phyloP scores from a whole-genome alignment of 2,888 invertebrate species.

The Apodemia duryi region DNA sequence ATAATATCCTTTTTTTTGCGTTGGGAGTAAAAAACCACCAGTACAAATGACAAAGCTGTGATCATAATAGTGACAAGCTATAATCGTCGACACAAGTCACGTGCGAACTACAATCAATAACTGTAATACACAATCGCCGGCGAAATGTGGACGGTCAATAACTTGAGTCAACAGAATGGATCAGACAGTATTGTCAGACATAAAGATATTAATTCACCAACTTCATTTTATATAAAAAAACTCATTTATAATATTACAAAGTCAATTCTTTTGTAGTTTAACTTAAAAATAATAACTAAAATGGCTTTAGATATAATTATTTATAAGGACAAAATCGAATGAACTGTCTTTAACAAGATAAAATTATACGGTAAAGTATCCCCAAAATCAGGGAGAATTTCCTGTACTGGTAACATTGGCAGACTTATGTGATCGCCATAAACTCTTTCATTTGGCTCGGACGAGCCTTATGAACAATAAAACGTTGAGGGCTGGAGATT shows the following conservation, averaged over 20 bases:
- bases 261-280: neutral
- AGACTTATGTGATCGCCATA: constrained; percentile 74
- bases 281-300: neutral
- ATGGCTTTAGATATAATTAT: neutral
- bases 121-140: constrained; percentile 72
- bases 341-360: neutral
- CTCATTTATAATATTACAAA: neutral
- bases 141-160: constrained; percentile 72
- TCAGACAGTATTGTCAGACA: constrained; percentile 48
- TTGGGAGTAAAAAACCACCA: constrained; percentile 12
- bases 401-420: constrained; percentile 61
- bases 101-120: constrained; percentile 73
- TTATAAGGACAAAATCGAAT: neutral
- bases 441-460: constrained; percentile 79
- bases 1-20: no score
- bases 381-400: constrained; percentile 41
- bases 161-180: constrained; percentile 67
- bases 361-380: constrained; percentile 25
- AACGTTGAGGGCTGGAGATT: constrained; percentile 78
- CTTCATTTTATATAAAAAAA: constrained; percentile 19
- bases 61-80: constrained; percentile 53
- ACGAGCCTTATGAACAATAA: constrained; percentile 80
- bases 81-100: constrained; percentile 72
- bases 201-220: constrained; percentile 29
- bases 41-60: constrained; percentile 39